These are phyloP conservation scores for Barbus barbus DNA, from an alignment of 2,113 vertebrate species.

Conservation along the genomic window DNA sequence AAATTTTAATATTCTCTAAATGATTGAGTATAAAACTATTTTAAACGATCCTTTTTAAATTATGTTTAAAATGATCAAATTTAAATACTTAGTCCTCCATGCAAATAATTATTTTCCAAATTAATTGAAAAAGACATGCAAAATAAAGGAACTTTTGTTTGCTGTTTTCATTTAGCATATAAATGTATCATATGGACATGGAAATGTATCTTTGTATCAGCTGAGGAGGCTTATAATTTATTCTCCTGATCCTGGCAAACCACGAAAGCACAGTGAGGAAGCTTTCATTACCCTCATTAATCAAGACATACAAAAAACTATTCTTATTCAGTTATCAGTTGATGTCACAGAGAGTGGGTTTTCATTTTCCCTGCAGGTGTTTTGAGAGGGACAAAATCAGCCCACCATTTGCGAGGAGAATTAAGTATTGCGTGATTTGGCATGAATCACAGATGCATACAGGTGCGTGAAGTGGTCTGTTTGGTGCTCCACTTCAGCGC, in stretches of 20 bases:
- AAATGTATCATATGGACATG: background rate
- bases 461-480: constrained; percentile 53
- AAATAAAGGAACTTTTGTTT: background rate
- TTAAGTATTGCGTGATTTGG: constrained; percentile 34
- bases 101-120: background rate
- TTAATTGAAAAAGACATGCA: background rate
- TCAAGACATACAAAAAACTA: constrained; percentile 5
- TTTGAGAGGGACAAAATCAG: background rate
- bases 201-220: background rate
- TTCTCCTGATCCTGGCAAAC: constrained; percentile 23
- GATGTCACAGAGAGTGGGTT: constrained; percentile 18
- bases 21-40: too few species aligned
- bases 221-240: constrained; percentile 11
- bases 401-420: constrained; percentile 20
- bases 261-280: background rate
- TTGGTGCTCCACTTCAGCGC: constrained; percentile 54
- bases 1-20: too few species aligned
- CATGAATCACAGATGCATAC: constrained; percentile 50
- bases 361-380: constrained; percentile 44
- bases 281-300: constrained; percentile 35
- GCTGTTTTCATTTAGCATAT: constrained; percentile 15
- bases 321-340: constrained; percentile 19
- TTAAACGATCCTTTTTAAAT: too few species aligned
- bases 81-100: background rate
- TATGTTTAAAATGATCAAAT: background rate